These are phyloP conservation scores for Xiphorhynchus elegans DNA, from an alignment of 2,113 vertebrate species.

Conservation along the genomic window DNA sequence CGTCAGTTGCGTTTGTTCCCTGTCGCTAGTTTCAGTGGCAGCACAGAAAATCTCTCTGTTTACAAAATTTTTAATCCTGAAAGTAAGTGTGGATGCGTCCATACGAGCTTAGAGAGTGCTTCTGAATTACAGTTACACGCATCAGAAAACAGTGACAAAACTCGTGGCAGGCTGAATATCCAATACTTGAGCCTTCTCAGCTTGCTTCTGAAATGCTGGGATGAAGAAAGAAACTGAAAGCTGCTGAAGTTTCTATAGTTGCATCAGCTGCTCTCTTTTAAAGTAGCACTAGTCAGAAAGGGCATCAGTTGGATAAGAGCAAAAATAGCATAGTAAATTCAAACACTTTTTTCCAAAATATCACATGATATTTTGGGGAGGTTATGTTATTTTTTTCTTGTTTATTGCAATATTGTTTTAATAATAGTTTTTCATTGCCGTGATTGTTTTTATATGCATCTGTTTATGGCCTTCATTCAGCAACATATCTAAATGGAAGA, in stretches of 20 bases:
- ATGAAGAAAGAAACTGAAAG: neutral
- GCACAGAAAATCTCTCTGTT: neutral
- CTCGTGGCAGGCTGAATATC: neutral
- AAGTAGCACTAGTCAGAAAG: constrained; percentile 14
- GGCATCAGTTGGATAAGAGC: neutral
- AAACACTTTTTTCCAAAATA: neutral
- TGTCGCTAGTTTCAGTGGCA: constrained; percentile 66
- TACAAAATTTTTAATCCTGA: constrained; percentile 17
- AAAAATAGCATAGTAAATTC: neutral
- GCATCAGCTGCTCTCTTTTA: neutral
- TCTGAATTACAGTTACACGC: neutral
- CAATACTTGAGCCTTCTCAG: neutral
- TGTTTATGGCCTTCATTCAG: neutral
- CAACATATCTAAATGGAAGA: neutral
- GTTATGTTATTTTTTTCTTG: neutral
- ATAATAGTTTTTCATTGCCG: neutral
- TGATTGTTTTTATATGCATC: neutral
- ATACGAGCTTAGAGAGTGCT: neutral
- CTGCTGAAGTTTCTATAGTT: constrained; percentile 5
- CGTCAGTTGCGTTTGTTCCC: constrained; percentile 76
- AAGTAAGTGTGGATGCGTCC: constrained; percentile 5
- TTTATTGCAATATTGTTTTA: neutral
- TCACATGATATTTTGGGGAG: neutral
- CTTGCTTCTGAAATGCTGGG: neutral
- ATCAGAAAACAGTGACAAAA: neutral